Percentiles rank a stretch among this genome's conserved stretches.
Conservation (phyloP, 92 coral and sea anemone species). For the Epizoanthus scotinus region DNA sequence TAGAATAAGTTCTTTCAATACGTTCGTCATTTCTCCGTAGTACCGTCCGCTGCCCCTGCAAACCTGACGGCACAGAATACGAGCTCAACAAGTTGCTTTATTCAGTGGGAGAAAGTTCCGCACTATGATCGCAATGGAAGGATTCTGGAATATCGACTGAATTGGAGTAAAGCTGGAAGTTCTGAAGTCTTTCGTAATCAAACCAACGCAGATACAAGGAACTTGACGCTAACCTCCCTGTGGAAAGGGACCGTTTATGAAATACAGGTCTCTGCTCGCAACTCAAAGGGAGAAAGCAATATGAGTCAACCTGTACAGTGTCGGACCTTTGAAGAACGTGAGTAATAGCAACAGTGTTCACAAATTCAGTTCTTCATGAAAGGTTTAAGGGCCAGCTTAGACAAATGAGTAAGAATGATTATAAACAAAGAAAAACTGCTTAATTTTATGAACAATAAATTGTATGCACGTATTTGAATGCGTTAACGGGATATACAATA, state of each 20-base stretch:
- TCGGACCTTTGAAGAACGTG: slow-evolving; percentile 21
- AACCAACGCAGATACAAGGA: not conserved
- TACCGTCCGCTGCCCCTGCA: slow-evolving; percentile 18
- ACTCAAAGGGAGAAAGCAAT: slow-evolving; percentile 2
- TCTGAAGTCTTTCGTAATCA: not conserved
- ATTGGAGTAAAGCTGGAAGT: not conserved
- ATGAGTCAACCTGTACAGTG: slow-evolving; percentile 9
- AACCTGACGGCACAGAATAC: slow-evolving; percentile 13
- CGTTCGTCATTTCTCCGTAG: not conserved
- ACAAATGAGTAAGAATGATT: no score
- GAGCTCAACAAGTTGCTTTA: slow-evolving; percentile 19
- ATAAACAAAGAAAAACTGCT: no score
- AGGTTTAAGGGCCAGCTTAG: not conserved
- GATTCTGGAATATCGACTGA: slow-evolving; percentile 17
- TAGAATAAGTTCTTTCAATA: not conserved
- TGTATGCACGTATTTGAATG: no score
- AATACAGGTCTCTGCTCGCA: slow-evolving; percentile 19
- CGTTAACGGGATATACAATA: no score
- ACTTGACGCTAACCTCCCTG: not conserved
- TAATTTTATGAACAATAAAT: no score
- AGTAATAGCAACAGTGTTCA: not conserved
- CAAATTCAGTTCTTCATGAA: not conserved
- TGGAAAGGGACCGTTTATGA: slow-evolving; percentile 23
- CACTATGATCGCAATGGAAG: not conserved
- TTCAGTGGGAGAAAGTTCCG: slow-evolving; percentile 29